Base-by-base conservation (phyloP, 1,140 invertebrate genomes). In the Drosophila fuyamai region DNA sequence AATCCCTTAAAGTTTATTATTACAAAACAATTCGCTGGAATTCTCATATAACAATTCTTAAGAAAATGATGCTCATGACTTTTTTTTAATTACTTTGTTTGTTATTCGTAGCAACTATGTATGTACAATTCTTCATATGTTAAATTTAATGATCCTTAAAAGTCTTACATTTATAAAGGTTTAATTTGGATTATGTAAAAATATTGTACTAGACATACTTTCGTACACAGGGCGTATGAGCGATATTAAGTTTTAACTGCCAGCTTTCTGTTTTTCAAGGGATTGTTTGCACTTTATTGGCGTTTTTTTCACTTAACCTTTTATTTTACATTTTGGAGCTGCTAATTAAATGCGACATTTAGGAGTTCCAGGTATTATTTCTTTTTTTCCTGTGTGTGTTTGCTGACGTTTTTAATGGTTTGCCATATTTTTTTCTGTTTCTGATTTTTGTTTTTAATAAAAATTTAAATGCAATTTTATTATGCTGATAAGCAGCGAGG, bases 391-490 rank as follows among this genome's bases (percentile, higher is more conserved):
- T 9, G 10, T 23, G 13, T 55, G 23, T 60, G 8, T 23, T 54
- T 23, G 51, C 16, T 38, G 51, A 54, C 50, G 16, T 18, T 35
- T 35, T 63, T 63, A 60, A 63, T 63, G 36, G 13, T n/a, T 32
- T 47, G 46, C 27, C 41, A 51, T 73, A 53, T 36, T 40, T 16
- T 38, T 60, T 55, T 38, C 38, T 54, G 29, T 32, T 32, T 32
- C 29, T 51, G 8, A 32, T 53, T 46, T 79, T 47, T 16, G 13
- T 40, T 48, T 60, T 29, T 23, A 55, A 68, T 66, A 67, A 57
- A 77, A 43, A 75, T 75, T 80, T 79, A 36, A 79, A 79, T 73
- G 47, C 67, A 60, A 63, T 75, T 53, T 59, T 71, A 80, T 80
- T 44, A 76, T 79, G 63, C 63, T 85, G 61, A 84, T 76, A 85